Evolutionary conservation across 1,140 invertebrate species (phyloP), one percentile per base, ranked within the genome.

Genomic region (Propsilocerus akamusi): DNA sequence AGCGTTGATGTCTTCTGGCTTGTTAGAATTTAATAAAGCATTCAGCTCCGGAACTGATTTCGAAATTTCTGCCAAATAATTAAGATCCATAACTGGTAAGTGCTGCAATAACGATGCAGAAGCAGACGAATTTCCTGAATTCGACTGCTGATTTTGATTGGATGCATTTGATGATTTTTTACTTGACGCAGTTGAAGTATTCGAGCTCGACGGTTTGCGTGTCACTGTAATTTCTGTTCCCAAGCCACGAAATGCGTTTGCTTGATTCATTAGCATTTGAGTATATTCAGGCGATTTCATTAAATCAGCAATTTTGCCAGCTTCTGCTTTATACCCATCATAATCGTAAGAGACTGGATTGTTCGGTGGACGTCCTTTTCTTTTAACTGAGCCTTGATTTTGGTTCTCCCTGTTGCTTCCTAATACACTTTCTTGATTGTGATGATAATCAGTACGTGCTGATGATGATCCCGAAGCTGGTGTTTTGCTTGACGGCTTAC

Each of bases 211-310:
- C n/a, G 34, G 34, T 20, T 41, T 41, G 17, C 34, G 17, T 3
- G 34, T 41, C 14, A 41, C 34, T 25, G 46, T 47, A 2, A 37
- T 49, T 48, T 57, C 47, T 12, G 55, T 49, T 11, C 52, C 54
- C 11, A 56, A 17, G 28, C 59, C 58, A 11, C 62, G 56, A 50
- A 65, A 41, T 0, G 63, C 63, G 48, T 65, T 63, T 0, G 63
- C 63, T 46, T 65, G 63, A 46, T 65, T 60, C 20, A 65, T 46
- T 5, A 65, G 50, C 7, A 65, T 49, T 0, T 62, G 57, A 5
- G 63, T 63, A 50, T 65, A 65, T 47, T 65, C 63, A 2, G 63
- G 61, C 4, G 61, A 65, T 0, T 60, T 56, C 26, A 65, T 64
- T 2, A 65, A 49, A 49, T 65, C 63, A 37, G 57, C 61, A 55